Evolutionary conservation across 2,888 invertebrate genomes (phyloP), one percentile per base, ranked within the genome.

Genomic region (Rhagium mordax): DNA sequence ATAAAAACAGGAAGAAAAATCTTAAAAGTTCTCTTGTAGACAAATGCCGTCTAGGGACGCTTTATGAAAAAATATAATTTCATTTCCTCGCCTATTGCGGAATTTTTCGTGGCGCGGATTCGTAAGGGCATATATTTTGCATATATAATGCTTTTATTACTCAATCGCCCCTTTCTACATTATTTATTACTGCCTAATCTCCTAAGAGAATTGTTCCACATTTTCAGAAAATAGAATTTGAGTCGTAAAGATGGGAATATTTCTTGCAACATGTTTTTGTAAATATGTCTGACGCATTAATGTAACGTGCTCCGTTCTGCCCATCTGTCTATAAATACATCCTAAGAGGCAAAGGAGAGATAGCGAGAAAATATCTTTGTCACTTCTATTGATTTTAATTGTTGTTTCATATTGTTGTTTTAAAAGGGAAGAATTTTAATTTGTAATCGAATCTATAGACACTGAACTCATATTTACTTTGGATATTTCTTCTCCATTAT

Each of bases 21-120:
- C 82, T 81, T 81, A 78, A 82, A 78, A 83, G 78, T 82, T 79
- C 74, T 81, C 81, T 73, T 71, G 76, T 81, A 80, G 82, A 84
- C 83, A 85, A 85, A 84, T 84, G 78, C 79, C 81, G 82, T 78
- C 84, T 74, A 78, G 85, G 83, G 85, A 84, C 79, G 80, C 79
- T 80, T 84, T 83, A 84, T 83, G 83, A 84, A 83, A 82, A 84
- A 84, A 84, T 84, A 83, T 85, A 84, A 85, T 84, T 85, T 83
- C 83, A 84, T 84, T 84, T 83, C 79, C 79, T 77, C 79, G 79
- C 78, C 79, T 81, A 77, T 81, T 81, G 82, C 76, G 82, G 79
- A 79, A 81, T 81, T 81, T 81, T 81, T 82, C 79, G 78, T 74
- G 79, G 76, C 76, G 79, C 80, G 74, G 79, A 79, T 78, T 81